phyloP scores from a whole-genome alignment of 2,888 invertebrate species.

The Metellina segmentata region DNA sequence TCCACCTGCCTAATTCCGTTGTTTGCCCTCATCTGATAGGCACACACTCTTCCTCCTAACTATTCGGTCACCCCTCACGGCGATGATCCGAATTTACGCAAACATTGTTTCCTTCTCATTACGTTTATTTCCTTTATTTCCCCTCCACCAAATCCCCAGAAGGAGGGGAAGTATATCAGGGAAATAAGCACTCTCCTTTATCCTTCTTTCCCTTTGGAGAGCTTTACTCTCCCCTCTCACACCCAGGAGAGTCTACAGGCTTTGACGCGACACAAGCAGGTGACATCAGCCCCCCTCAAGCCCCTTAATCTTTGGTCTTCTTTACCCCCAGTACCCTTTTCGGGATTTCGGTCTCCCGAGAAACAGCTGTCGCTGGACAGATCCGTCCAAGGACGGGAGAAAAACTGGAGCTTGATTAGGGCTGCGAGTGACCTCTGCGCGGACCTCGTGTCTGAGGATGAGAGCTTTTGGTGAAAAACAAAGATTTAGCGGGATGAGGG shows the following conservation, averaged over 20 bases:
- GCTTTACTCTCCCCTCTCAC: background rate
- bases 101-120: constrained; percentile 35
- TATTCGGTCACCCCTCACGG: background rate
- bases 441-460: background rate
- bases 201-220: background rate
- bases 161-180: constrained; percentile 2
- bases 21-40: background rate
- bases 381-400: background rate
- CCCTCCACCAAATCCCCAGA: background rate
- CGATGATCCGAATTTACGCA: constrained; percentile 1
- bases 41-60: background rate
- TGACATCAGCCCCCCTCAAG: constrained; percentile 12
- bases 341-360: background rate
- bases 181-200: background rate
- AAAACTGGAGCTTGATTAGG: constrained; percentile 30
- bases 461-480: background rate
- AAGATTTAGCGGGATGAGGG: background rate
- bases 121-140: background rate
- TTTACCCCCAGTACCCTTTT: background rate
- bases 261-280: constrained; percentile 16
- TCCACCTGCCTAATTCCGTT: background rate
- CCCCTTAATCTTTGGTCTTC: constrained; percentile 36
- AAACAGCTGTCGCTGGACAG: constrained; percentile 6
- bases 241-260: constrained; percentile 2
- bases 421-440: constrained; percentile 12